phyloP scores from a whole-genome alignment of 2,888 invertebrate genomes.

The Macrosiphum euphorbiae region DNA sequence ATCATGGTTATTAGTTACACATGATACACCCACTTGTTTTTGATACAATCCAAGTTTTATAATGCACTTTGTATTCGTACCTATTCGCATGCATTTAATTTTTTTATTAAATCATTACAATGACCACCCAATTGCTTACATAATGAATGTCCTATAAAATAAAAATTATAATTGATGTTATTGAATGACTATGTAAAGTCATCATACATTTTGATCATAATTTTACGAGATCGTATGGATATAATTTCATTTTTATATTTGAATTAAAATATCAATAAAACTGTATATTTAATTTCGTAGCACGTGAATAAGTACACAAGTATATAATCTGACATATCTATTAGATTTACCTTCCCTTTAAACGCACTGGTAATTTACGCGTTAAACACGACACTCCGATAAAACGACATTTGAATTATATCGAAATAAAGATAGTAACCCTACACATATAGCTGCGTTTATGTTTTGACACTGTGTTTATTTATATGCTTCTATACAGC shows the following conservation, averaged over 20 bases:
- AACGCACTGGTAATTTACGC: constrained; percentile 49
- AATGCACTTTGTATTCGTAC: not conserved
- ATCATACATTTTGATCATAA: not conserved
- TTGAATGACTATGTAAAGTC: not conserved
- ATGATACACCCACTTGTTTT: not conserved
- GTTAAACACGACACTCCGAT: not conserved
- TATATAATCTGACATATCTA: not conserved
- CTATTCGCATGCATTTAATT: not conserved
- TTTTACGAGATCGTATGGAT: not conserved
- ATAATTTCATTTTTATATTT: not conserved
- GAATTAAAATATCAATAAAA: not conserved
- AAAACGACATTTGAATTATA: constrained; percentile 25
- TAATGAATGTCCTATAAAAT: not conserved
- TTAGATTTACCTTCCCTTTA: constrained; percentile 4
- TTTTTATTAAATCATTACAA: constrained; percentile 10
- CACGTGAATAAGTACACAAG: not conserved
- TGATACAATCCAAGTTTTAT: not conserved
- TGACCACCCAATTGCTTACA: not conserved
- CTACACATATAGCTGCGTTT: constrained; percentile 11
- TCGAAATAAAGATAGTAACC: constrained; percentile 18
- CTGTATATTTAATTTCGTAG: not conserved
- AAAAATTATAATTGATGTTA: not conserved
- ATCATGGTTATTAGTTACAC: too few species aligned
- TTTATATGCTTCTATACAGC: constrained; percentile 30
- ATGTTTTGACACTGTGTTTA: constrained; percentile 46